Evolutionary conservation across 2,797 vertebrate genomes (phyloP).

Genomic region (Coluber constrictor): DNA sequence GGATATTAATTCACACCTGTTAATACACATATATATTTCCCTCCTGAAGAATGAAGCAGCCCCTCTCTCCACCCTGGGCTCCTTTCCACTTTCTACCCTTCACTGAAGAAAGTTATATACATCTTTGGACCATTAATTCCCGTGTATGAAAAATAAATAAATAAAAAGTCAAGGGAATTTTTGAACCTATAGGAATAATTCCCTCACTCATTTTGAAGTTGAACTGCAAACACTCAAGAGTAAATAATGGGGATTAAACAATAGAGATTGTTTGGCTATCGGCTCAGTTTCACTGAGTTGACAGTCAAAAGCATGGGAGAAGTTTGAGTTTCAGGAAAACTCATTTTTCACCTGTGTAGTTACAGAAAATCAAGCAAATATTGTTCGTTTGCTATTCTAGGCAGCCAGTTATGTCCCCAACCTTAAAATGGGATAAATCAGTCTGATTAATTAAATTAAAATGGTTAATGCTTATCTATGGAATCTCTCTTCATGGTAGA

Average conservation of each 20-base stretch:
- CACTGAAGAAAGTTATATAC: background rate
- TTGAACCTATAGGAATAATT: background rate
- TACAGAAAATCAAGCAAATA: slow-evolving; percentile 26
- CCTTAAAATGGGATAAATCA: slow-evolving; percentile 16
- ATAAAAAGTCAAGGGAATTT: background rate
- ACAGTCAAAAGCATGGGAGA: background rate
- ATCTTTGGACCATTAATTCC: background rate
- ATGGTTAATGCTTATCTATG: background rate
- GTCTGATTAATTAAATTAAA: background rate
- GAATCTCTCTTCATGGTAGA: background rate
- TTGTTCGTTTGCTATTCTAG: slow-evolving; percentile 25
- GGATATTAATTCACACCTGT: background rate
- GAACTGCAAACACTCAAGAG: background rate
- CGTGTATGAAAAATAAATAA: background rate
- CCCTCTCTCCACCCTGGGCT: background rate
- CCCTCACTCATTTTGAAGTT: background rate
- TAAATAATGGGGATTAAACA: slow-evolving; percentile 17
- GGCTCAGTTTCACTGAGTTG: background rate
- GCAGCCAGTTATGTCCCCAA: slow-evolving; percentile 24
- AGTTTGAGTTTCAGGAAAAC: slow-evolving; percentile 7
- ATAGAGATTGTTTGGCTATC: slow-evolving; percentile 9
- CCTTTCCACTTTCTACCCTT: background rate
- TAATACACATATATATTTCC: background rate
- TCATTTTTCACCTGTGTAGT: background rate
- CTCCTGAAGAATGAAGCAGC: background rate